These are phyloP conservation scores for Hippocampus zosterae DNA, from an alignment of 2,113 vertebrate species.

Conservation along the genomic window DNA sequence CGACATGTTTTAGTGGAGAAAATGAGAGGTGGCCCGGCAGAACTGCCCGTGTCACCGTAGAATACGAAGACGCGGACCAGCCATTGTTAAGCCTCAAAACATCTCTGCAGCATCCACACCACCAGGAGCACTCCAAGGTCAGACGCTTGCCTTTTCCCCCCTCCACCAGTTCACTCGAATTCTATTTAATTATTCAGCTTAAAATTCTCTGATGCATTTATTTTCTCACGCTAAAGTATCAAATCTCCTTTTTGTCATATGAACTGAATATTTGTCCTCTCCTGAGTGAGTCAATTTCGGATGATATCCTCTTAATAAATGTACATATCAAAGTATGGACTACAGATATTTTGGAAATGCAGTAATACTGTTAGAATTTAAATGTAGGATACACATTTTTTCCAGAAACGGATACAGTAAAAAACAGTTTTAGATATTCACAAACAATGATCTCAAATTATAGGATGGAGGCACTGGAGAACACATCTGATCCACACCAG, in stretches of 20 bases:
- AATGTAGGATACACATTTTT: no score
- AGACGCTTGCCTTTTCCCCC: constrained; percentile 10
- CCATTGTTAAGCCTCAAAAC: neutral
- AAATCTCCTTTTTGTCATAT: neutral
- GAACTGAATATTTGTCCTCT: neutral
- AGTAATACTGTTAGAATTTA: neutral
- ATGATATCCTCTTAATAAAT: no score
- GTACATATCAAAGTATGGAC: neutral
- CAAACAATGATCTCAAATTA: neutral
- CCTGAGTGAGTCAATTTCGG: neutral
- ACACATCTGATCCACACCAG: neutral
- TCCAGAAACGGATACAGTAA: neutral
- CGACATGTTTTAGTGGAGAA: neutral
- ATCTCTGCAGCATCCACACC: constrained; percentile 3
- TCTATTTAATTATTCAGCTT: neutral
- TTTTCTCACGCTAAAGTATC: neutral
- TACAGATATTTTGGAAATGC: neutral
- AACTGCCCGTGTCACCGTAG: neutral
- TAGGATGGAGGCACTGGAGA: neutral
- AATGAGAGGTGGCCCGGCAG: neutral
- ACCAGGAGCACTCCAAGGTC: constrained; percentile 45
- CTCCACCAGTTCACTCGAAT: neutral
- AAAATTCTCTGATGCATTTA: neutral
- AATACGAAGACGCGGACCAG: neutral
- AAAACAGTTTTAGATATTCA: no score